These are phyloP conservation scores for Meleagris gallopavo DNA, from an alignment of 2,113 vertebrate genomes.

Conservation along the genomic window DNA sequence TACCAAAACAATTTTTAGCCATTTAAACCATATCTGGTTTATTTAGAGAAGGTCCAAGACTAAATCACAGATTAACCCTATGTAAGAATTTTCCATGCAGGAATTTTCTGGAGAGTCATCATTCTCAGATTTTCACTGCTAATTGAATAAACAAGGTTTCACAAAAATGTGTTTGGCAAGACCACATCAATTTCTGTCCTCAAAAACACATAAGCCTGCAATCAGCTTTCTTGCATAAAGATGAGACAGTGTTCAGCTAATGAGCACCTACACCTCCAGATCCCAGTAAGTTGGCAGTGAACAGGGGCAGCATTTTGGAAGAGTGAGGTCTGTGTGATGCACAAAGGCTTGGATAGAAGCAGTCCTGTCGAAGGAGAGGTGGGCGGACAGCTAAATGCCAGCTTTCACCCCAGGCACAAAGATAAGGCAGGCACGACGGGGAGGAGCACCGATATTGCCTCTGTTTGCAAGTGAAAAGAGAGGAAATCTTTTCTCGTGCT, in stretches of 20 bases:
- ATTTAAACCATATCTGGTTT: neutral
- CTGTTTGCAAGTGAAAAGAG: neutral
- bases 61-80: neutral
- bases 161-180: neutral
- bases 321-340: neutral
- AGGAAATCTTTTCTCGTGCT: neutral
- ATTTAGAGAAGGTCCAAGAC: neutral
- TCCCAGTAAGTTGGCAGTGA: neutral
- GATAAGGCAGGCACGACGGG: accelerated
- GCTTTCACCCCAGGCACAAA: neutral
- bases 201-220: neutral
- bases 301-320: neutral
- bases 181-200: neutral
- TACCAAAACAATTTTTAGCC: no score
- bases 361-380: neutral
- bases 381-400: neutral
- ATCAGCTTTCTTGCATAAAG: constrained; percentile 38
- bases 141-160: neutral
- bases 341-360: neutral
- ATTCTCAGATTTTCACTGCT: neutral
- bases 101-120: neutral
- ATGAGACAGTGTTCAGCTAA: neutral
- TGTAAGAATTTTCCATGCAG: neutral
- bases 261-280: neutral
- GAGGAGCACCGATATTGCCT: neutral